Conservation (phyloP, 2,888 invertebrate species). For the Stenoptilia bipunctidactyla region DNA sequence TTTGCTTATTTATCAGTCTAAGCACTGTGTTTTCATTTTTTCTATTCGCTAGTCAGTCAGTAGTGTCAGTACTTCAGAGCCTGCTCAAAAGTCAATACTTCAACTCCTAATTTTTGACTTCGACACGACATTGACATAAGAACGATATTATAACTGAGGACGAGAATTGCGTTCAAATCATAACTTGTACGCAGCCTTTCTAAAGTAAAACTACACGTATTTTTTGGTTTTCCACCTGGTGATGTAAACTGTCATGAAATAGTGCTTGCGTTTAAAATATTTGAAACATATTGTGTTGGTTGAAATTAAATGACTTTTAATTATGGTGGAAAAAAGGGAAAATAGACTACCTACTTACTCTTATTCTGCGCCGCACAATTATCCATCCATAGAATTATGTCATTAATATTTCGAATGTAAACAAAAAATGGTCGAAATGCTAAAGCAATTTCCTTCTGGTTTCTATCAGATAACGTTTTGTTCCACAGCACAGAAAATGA, state of each 20-base stretch:
- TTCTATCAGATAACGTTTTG: conserved; percentile 24
- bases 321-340: conserved; percentile 16
- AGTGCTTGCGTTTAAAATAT: conserved; percentile 21
- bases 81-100: too few species aligned
- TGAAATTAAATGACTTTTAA: conserved; percentile 18
- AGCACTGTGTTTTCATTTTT: too few species aligned
- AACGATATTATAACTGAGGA: too few species aligned
- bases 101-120: too few species aligned
- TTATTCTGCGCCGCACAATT: conserved; percentile 21
- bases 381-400: conserved; percentile 19
- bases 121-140: too few species aligned
- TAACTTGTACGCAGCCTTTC: too few species aligned
- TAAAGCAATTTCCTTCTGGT: conserved; percentile 22
- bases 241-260: conserved; percentile 26
- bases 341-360: conserved; percentile 19
- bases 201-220: too few species aligned
- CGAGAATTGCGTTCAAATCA: too few species aligned
- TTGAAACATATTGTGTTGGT: conserved; percentile 13
- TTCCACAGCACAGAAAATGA: conserved; percentile 19
- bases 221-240: conserved; percentile 25
- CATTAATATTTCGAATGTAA: conserved; percentile 14
- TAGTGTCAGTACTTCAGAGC: too few species aligned
- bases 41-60: too few species aligned
- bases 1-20: too few species aligned
- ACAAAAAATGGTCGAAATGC: conserved; percentile 19